Conservation (phyloP, 2,113 vertebrate genomes). For the Archocentrus centrarchus region DNA sequence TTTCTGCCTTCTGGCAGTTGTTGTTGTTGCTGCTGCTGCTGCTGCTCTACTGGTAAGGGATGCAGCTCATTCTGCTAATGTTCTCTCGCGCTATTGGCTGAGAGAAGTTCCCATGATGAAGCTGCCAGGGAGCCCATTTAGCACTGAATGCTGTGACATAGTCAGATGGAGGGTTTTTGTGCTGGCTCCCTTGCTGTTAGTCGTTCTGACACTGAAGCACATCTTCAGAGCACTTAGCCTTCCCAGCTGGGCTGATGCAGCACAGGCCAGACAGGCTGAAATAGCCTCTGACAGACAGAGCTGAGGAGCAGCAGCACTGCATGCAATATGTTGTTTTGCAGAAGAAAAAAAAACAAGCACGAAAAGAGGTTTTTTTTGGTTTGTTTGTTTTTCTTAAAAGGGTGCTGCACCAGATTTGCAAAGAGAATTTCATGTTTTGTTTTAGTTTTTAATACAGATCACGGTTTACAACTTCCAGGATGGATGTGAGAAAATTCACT, state of each 20-base stretch:
- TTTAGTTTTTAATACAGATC: too few relatives aligned
- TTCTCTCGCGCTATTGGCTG: slow-evolving; percentile 8
- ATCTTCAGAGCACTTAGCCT: slow-evolving; percentile 51
- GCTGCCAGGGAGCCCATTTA: slow-evolving; percentile 58
- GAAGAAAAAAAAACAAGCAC: not conserved
- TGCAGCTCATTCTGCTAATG: slow-evolving; percentile 15
- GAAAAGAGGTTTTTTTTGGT: too few relatives aligned
- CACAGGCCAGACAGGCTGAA: slow-evolving; percentile 10
- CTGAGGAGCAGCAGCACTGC: not conserved
- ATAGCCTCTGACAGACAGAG: not conserved
- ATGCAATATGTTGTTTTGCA: not conserved
- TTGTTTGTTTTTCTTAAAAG: not conserved
- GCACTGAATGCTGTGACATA: slow-evolving; percentile 38
- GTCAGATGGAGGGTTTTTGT: slow-evolving; percentile 44
- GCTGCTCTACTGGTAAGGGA: slow-evolving; percentile 27
- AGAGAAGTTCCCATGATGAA: slow-evolving; percentile 49
- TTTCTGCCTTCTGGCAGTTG: slow-evolving; percentile 20
- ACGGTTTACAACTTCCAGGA: not conserved
- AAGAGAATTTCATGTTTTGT: not conserved
- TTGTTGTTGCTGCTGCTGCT: slow-evolving; percentile 43
- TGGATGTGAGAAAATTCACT: not conserved
- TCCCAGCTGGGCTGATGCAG: slow-evolving; percentile 27
- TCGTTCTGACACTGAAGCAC: slow-evolving; percentile 30
- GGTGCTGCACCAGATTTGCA: not conserved
- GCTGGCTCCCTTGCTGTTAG: slow-evolving; percentile 19